Evolutionary conservation across 2,888 invertebrate species (phyloP).

Genomic region (Oligia fasciuncula): DNA sequence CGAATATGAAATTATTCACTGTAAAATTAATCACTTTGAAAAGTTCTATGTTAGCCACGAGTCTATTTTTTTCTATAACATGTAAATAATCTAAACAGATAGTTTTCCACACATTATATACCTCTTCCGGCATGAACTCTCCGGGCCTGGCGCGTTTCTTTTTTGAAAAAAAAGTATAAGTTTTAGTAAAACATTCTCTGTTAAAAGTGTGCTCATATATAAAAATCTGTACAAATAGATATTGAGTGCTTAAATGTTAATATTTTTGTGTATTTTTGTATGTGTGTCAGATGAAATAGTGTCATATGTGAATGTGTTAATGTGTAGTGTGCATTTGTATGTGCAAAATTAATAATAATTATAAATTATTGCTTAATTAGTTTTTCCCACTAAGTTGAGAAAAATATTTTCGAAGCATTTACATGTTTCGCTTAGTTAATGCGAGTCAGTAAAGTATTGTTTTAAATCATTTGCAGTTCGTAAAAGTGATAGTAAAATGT

Average conservation of each 20-base stretch:
- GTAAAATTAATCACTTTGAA: slow-evolving; percentile 83
- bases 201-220: slow-evolving; percentile 81
- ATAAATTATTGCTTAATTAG: slow-evolving; percentile 61
- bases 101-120: slow-evolving; percentile 86
- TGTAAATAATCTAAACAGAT: slow-evolving; percentile 86
- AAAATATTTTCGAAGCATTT: slow-evolving; percentile 54
- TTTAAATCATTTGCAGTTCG: slow-evolving; percentile 51
- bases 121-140: slow-evolving; percentile 93
- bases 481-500: slow-evolving; percentile 56
- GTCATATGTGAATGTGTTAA: slow-evolving; percentile 47
- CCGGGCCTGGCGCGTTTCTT: slow-evolving; percentile 94
- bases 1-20: slow-evolving; percentile 67
- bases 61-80: slow-evolving; percentile 84
- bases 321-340: slow-evolving; percentile 55
- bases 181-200: slow-evolving; percentile 88
- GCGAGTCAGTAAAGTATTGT: slow-evolving; percentile 54
- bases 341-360: slow-evolving; percentile 54
- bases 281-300: slow-evolving; percentile 57
- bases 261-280: slow-evolving; percentile 60
- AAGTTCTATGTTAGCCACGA: slow-evolving; percentile 88
- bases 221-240: slow-evolving; percentile 68
- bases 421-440: slow-evolving; percentile 47
- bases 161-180: slow-evolving; percentile 89
- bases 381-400: slow-evolving; percentile 60
- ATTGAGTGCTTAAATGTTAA: slow-evolving; percentile 65